A percentile compares a stretch with the other conserved stretches of the same genome.
phyloP scores from a whole-genome alignment of 2,797 vertebrate species.

The Aulostomus chinensis region DNA sequence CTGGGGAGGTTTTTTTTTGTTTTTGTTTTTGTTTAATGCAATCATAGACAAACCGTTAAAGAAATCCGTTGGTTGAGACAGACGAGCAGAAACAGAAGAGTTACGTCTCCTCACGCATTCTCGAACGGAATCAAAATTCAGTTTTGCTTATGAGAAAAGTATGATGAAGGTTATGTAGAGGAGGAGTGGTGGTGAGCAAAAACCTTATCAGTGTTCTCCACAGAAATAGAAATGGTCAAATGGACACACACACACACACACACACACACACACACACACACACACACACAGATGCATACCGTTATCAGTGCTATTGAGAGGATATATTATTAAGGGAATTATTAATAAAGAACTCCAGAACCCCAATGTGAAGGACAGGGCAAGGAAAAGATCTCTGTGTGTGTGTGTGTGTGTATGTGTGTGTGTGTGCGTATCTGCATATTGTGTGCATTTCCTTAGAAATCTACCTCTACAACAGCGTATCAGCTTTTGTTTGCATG shows the following conservation, averaged over 20 bases:
- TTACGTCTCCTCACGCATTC: too few species aligned
- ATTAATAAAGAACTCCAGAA: conserved; percentile 36
- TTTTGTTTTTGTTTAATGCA: too few species aligned
- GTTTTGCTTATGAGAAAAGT: too few species aligned
- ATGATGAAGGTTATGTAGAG: background rate
- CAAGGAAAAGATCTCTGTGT: conserved; percentile 30
- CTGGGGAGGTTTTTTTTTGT: too few species aligned
- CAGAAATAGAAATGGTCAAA: conserved; percentile 29
- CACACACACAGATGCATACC: conserved; percentile 3
- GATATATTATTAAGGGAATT: conserved; percentile 48
- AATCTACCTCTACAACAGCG: conserved; percentile 1
- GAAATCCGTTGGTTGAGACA: too few species aligned
- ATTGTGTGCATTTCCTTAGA: background rate
- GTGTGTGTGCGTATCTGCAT: too few species aligned
- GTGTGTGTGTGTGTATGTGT: conserved; percentile 10
- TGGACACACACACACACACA: conserved; percentile 2
- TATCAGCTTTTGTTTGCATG: conserved; percentile 8
- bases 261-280: conserved; percentile 8
- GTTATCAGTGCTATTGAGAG: conserved; percentile 45
- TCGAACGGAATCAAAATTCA: too few species aligned
- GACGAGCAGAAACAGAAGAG: too few species aligned
- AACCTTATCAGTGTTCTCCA: conserved; percentile 40
- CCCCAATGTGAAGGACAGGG: conserved; percentile 57
- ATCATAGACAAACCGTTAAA: too few species aligned
- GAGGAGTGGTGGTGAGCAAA: conserved; percentile 18